These are phyloP conservation scores for Schizaphis graminum DNA, from an alignment of 2,888 invertebrate genomes.

Conservation along the genomic window DNA sequence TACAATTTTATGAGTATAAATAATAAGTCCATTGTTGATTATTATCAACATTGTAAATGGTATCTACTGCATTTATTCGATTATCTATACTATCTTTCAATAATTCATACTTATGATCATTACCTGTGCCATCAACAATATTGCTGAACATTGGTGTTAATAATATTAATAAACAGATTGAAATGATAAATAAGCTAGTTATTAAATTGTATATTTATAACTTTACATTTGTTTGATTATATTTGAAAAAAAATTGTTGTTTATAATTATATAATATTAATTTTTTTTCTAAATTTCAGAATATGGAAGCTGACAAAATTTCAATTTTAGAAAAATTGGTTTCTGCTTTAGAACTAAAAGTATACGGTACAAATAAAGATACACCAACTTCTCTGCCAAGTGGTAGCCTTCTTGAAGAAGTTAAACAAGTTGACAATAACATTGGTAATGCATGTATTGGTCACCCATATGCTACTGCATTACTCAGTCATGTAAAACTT, in stretches of 20 bases:
- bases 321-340: constrained; percentile 55
- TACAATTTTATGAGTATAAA: neutral
- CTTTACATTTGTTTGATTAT: too few relatives aligned
- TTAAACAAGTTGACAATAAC: constrained; percentile 52
- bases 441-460: constrained; percentile 62
- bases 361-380: constrained; percentile 25
- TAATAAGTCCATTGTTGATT: neutral
- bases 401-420: constrained; percentile 49
- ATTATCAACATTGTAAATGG: too few relatives aligned
- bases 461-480: constrained; percentile 55
- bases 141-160: too few relatives aligned
- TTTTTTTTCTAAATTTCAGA: neutral
- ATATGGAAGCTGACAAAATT: constrained; percentile 48
- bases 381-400: neutral
- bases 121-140: too few relatives aligned
- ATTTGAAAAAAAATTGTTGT: too few relatives aligned
- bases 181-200: too few relatives aligned
- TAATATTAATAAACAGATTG: too few relatives aligned
- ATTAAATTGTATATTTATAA: too few relatives aligned
- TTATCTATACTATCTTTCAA: too few relatives aligned
- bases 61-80: too few relatives aligned
- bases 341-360: constrained; percentile 42
- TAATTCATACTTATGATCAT: too few relatives aligned
- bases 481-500: constrained; percentile 47
- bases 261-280: neutral